phyloP scores from a whole-genome alignment of 2,888 invertebrate species.

The Pediacus dermestoides region DNA sequence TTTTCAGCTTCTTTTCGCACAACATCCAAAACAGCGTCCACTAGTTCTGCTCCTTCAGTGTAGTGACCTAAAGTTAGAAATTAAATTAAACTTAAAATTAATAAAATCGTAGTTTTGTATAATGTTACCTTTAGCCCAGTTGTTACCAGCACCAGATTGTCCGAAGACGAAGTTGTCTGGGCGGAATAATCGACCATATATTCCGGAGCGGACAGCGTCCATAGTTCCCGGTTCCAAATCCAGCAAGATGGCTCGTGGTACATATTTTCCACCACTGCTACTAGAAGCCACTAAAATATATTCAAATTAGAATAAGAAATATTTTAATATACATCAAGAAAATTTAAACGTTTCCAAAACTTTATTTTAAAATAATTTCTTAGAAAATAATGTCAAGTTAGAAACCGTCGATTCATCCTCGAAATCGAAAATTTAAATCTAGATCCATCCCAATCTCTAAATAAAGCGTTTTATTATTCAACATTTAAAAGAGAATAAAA shows the following conservation, averaged over 20 bases:
- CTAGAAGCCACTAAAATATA: conserved; percentile 30
- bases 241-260: conserved; percentile 70
- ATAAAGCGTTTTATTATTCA: too few relatives aligned
- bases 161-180: conserved; percentile 87
- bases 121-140: conserved; percentile 84
- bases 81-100: too few relatives aligned
- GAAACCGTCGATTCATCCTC: too few relatives aligned
- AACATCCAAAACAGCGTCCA: conserved; percentile 80
- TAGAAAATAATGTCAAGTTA: conserved; percentile 6
- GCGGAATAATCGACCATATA: conserved; percentile 83
- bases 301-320: neutral
- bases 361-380: neutral
- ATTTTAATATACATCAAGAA: too few relatives aligned
- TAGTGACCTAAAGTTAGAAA: too few relatives aligned
- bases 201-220: conserved; percentile 85
- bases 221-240: conserved; percentile 81
- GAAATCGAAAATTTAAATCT: too few relatives aligned
- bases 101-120: too few relatives aligned
- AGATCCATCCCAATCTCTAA: too few relatives aligned
- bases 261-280: conserved; percentile 62
- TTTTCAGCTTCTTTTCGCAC: conserved; percentile 85
- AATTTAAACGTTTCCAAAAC: too few relatives aligned
- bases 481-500: too few relatives aligned
- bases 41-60: conserved; percentile 84
- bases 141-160: conserved; percentile 71